Conservation (phyloP, 2,113 vertebrate species). For the Caranx melampygus region DNA sequence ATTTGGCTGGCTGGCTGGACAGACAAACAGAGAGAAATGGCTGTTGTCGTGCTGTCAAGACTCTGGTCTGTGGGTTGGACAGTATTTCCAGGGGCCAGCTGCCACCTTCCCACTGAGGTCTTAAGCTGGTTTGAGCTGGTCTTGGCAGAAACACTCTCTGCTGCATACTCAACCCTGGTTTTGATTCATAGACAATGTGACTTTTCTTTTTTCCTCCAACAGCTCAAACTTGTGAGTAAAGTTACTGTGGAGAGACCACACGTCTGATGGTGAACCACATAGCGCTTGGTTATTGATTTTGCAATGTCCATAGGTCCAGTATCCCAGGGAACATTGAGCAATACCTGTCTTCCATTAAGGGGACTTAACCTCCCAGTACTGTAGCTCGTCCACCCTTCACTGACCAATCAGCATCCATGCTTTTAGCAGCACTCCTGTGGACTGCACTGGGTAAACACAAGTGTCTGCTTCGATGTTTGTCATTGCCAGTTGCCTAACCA, state of each 20-base stretch:
- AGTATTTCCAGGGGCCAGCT: slow-evolving; percentile 62
- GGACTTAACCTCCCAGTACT: slow-evolving; percentile 62
- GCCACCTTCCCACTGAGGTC: slow-evolving; percentile 76
- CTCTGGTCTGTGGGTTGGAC: slow-evolving; percentile 42
- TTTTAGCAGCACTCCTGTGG: slow-evolving; percentile 82
- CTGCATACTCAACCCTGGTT: slow-evolving; percentile 25
- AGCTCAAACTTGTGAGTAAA: slow-evolving; percentile 19
- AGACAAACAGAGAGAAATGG: slow-evolving; percentile 54
- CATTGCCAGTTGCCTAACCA: slow-evolving; percentile 83
- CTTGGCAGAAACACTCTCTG: slow-evolving; percentile 37
- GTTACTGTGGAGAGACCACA: slow-evolving; percentile 51
- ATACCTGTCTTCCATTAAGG: slow-evolving; percentile 76
- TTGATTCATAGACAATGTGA: slow-evolving; percentile 14
- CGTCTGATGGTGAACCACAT: slow-evolving; percentile 28
- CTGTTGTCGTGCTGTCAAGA: slow-evolving; percentile 47
- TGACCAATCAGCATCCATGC: slow-evolving; percentile 84
- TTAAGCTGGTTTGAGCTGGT: slow-evolving; percentile 74
- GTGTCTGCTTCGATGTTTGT: slow-evolving; percentile 84
- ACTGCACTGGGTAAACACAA: slow-evolving; percentile 82
- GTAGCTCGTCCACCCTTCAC: slow-evolving; percentile 73
- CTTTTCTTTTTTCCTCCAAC: slow-evolving; percentile 6
- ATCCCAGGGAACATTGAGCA: slow-evolving; percentile 78
- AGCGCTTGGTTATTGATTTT: slow-evolving; percentile 62
- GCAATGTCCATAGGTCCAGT: slow-evolving; percentile 57
- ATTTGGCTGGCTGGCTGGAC: slow-evolving; percentile 52